phyloP scores from a whole-genome alignment of 2,113 vertebrate species.

The Scopus umbretta region DNA sequence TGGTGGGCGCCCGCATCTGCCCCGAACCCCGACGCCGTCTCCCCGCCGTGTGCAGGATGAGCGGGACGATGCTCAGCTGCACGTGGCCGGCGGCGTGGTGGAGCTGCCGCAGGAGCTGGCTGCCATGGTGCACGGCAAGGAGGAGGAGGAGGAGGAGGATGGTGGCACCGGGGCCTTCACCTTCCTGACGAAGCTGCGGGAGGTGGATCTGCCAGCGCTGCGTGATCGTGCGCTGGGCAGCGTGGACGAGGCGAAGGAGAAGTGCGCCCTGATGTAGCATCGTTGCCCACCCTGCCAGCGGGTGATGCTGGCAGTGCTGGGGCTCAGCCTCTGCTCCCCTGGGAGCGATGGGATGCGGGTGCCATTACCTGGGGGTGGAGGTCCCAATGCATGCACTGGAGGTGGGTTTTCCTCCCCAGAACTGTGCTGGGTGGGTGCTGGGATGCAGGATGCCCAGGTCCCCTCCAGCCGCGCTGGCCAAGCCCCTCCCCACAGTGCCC shows the following conservation, averaged over 20 bases:
- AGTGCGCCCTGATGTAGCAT: slow-evolving; percentile 50
- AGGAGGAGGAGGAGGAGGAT: slow-evolving; percentile 70
- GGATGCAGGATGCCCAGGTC: not conserved
- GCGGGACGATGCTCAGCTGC: slow-evolving; percentile 69
- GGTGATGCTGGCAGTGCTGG: accelerated
- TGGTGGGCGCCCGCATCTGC: accelerated
- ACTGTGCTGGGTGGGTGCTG: not conserved
- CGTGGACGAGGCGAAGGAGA: slow-evolving; percentile 26
- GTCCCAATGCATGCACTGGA: accelerated
- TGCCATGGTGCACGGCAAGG: slow-evolving; percentile 58
- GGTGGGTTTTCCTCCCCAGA: too few relatives aligned
- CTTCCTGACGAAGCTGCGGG: slow-evolving; percentile 64
- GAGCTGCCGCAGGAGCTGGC: slow-evolving; percentile 73
- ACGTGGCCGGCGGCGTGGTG: slow-evolving; percentile 61
- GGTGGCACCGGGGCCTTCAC: not conserved
- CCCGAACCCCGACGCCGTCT: accelerated
- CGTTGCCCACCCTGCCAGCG: accelerated
- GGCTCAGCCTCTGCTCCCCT: not conserved
- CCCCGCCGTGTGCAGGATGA: slow-evolving; percentile 48
- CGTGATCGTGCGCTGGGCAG: slow-evolving; percentile 61
- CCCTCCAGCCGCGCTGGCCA: not conserved
- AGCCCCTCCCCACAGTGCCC: not conserved
- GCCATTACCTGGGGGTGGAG: not conserved
- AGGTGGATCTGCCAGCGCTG: slow-evolving; percentile 64
- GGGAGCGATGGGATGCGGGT: not conserved